Base-by-base conservation (phyloP, 1,140 invertebrate species). In the Dendrolimus kikuchii region DNA sequence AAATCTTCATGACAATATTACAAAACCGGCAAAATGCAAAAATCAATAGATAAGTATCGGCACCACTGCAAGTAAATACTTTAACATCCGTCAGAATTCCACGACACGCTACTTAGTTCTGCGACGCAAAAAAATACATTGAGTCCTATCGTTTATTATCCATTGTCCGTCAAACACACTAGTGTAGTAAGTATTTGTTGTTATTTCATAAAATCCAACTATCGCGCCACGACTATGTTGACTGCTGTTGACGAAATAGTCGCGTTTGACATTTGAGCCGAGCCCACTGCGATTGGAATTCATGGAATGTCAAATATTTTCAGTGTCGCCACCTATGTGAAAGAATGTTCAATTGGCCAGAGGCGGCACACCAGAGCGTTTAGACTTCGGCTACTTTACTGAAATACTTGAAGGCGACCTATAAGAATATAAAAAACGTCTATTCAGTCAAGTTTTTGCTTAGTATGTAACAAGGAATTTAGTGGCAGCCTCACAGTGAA, bases 201-300 rank as follows among this genome's bases (percentile, higher is more conserved):
- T 83, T 81, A 83, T 81, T 83, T 81, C 70, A 79, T 77, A 79
- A 84, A 83, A 80, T 74, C 70, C 82, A 86, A 81, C 81, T 86
- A 82, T 65, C 84, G 86, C 78, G 75, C 85, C 71, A 78, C 78
- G 75, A 77, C 70, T 81, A 77, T 87, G 86, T 87, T 87, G 87
- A 88, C 80, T 83, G 87, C 77, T 87, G 86, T 87, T 87, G 87
- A 88, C 80, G 84, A 88, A 88, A 87, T 88, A 88, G 81, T 84
- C 73, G 77, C 77, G 81, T 88, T 88, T 88, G 87, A 88, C 87
- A 88, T 88, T 88, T 88, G 87, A 85, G 86, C 81, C 84, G 83
- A 81, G 83, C 81, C 82, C 83, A 86, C 84, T 70, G 74, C 77
- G 68, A 74, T 74, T 64, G 87, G 87, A 86, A 86, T 87, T 70